Conservation (phyloP, 1,140 invertebrate species). For the Drosophila athabasca region DNA sequence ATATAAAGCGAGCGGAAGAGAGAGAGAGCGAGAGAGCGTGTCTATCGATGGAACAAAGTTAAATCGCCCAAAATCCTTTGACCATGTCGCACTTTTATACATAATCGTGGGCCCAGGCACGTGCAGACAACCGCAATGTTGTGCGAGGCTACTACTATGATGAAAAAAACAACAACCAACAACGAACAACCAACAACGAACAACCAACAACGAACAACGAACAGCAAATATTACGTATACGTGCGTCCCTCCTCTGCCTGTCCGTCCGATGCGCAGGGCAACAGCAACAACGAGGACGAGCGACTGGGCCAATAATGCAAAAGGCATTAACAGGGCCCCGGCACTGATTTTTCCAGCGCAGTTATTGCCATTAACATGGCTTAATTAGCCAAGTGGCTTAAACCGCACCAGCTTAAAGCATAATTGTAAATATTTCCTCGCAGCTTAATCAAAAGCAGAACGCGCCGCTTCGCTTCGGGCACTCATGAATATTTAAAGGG, state of each 20-base stretch:
- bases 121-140: constrained; percentile 71
- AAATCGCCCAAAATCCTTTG: constrained; percentile 64
- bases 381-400: constrained; percentile 72
- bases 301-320: constrained; percentile 57
- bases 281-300: constrained; percentile 10
- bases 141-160: constrained; percentile 20
- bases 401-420: constrained; percentile 60
- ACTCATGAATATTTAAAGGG: constrained; percentile 6
- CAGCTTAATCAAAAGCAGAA: constrained; percentile 13
- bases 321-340: constrained; percentile 56
- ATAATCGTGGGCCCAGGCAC: constrained; percentile 59
- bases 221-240: constrained; percentile 63
- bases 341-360: constrained; percentile 54
- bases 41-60: constrained; percentile 57
- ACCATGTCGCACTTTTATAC: constrained; percentile 59
- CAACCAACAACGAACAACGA: constrained; percentile 16
- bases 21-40: not conserved
- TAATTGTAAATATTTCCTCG: constrained; percentile 62
- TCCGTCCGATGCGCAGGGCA: constrained; percentile 7
- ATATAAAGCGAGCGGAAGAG: not conserved
- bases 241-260: constrained; percentile 40
- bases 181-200: constrained; percentile 22
- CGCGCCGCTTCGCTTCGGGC: not conserved
- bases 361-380: constrained; percentile 66
- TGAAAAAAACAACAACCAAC: constrained; percentile 2